Conservation (phyloP, 1,140 invertebrate species). For the Drosophila littoralis region DNA sequence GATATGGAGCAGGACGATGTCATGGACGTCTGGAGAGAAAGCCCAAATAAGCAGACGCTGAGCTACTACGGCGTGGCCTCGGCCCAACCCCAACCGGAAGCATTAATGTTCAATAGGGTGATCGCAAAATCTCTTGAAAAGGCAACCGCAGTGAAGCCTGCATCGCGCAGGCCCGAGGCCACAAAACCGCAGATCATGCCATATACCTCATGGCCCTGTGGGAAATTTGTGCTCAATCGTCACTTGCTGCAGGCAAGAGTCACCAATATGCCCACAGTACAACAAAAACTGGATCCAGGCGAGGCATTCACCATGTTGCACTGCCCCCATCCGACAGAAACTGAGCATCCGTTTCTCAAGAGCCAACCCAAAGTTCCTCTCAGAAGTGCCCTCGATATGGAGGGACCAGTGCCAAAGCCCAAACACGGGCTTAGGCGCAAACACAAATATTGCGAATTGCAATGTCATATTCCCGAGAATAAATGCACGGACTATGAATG, state of each 20-base stretch:
- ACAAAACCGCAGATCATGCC: neutral
- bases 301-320: constrained; percentile 10
- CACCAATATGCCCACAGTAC: constrained; percentile 49
- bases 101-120: constrained; percentile 16
- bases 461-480: constrained; percentile 37
- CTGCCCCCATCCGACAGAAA: constrained; percentile 18
- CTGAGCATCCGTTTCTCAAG: constrained; percentile 14
- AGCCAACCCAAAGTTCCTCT: neutral
- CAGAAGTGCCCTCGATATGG: constrained; percentile 15
- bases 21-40: constrained; percentile 45
- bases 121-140: constrained; percentile 38
- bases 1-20: constrained; percentile 32
- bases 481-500: constrained; percentile 49
- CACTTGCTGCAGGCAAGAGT: constrained; percentile 29
- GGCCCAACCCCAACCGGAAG: neutral
- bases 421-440: constrained; percentile 15
- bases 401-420: neutral
- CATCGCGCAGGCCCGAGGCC: neutral
- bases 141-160: neutral
- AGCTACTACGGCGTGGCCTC: constrained; percentile 46
- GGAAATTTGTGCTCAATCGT: constrained; percentile 39
- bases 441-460: constrained; percentile 28
- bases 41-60: constrained; percentile 42
- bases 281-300: constrained; percentile 14
- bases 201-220: neutral